Conservation (phyloP, 1,140 invertebrate species). For the Tetranychus urticae region DNA sequence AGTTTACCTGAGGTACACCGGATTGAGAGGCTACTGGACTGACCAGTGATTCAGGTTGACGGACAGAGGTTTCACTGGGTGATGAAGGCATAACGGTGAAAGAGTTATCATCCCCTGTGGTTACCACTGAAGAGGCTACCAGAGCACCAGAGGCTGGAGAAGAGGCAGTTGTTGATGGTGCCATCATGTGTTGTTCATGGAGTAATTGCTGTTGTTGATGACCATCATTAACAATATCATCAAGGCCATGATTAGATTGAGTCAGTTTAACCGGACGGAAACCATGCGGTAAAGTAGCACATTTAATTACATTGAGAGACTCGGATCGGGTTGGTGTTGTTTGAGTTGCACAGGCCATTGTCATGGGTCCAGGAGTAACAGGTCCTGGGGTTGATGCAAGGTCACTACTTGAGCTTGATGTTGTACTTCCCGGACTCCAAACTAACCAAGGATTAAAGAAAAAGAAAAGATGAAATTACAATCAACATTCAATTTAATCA, state of each 20-base stretch:
- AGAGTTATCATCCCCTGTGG: not conserved
- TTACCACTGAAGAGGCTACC: not conserved
- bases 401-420: not conserved
- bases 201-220: not conserved
- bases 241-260: no score
- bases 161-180: not conserved
- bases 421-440: slow-evolving; percentile 6
- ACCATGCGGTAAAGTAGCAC: not conserved
- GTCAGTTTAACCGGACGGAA: not conserved
- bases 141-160: not conserved
- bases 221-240: not conserved
- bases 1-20: no score
- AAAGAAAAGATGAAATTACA: not conserved
- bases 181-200: not conserved
- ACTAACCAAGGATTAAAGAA: not conserved
- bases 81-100: no score
- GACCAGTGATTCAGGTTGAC: no score
- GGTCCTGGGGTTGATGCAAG: not conserved
- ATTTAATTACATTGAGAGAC: not conserved
- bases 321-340: not conserved
- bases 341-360: not conserved
- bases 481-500: no score
- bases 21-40: no score
- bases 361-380: not conserved
- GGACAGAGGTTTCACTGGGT: no score